These are phyloP conservation scores for Glyptemys insculpta DNA, from an alignment of 2,797 vertebrate species.

Conservation along the genomic window DNA sequence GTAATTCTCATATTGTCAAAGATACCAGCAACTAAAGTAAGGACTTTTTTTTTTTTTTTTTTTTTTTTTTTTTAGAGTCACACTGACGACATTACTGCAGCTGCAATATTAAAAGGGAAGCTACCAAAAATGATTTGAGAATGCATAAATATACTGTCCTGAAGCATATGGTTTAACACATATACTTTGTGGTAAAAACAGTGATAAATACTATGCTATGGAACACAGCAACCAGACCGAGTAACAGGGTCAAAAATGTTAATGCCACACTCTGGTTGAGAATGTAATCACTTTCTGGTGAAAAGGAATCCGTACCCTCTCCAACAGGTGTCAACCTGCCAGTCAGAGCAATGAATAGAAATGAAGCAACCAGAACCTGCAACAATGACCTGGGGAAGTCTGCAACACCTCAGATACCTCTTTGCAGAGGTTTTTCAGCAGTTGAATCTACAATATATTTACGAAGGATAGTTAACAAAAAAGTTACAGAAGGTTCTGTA, in stretches of 20 bases:
- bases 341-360: neutral
- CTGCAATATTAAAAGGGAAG: neutral
- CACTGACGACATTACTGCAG: neutral
- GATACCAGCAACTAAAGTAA: neutral
- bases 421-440: neutral
- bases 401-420: neutral
- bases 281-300: neutral
- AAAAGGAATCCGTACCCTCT: neutral
- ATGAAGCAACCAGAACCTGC: rapidly evolving
- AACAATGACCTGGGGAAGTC: neutral
- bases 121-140: neutral
- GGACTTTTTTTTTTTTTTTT: too few species aligned
- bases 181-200: neutral
- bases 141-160: neutral
- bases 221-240: neutral
- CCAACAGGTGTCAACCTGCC: neutral
- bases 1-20: neutral
- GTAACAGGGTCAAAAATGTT: neutral
- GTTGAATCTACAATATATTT: neutral
- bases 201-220: neutral
- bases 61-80: neutral
- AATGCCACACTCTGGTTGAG: neutral
- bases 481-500: neutral
- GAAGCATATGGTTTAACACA: neutral
- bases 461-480: neutral